Base-by-base conservation (phyloP, 2,888 invertebrate species). In the Crossocerus cetratus region DNA sequence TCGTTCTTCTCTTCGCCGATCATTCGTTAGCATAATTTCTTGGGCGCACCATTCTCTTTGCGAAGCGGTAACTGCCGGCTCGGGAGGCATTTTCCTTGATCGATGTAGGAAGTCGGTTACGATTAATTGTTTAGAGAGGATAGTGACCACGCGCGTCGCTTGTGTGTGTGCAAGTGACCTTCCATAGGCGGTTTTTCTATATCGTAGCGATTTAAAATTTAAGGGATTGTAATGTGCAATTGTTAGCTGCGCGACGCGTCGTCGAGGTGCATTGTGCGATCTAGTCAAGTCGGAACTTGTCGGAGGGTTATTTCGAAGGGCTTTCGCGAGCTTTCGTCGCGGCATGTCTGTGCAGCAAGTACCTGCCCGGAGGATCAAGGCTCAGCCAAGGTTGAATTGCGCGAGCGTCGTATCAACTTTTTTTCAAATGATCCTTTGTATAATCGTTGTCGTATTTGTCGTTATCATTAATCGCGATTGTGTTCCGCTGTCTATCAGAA, bases 331-430 rank as follows among this genome's bases (percentile, higher is more conserved):
- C 11, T 21, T 53, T 64, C 43, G 59, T 68, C 71, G 59, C 56
- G 43, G 65, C 67, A 54, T 32, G 11, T n/a, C n/a, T 32, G 32
- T 32, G 54, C 69, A 66, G 70, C 49, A 59, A 66, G 77, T 80
- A 77, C 78, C 81, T 80, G 80, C 69, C 62, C 44, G 54, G 80
- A 60, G 68, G 72, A 80, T 77, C 77, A 67, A 67, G 69, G 72
- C 42, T 63, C 16, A 16, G 55, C 45, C 65, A 55, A 20, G 16
- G 66, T 60, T 69, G 42, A 43, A 61, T 67, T 66, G 53, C 13
- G 43, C 43, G 5, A 8, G 43, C 60, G 21, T 2, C 45, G 42
- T n/a, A n/a, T 5, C 54, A 64, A 44, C 54, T 20, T 68, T 58
- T 57, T 54, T 69, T 65, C 49, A 57, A 13, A 13, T 44, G 43